A percentile compares a stretch with the other conserved stretches of the same genome.
phyloP scores from a whole-genome alignment of 2,797 vertebrate genomes.

The Chiroxiphia lanceolata region DNA sequence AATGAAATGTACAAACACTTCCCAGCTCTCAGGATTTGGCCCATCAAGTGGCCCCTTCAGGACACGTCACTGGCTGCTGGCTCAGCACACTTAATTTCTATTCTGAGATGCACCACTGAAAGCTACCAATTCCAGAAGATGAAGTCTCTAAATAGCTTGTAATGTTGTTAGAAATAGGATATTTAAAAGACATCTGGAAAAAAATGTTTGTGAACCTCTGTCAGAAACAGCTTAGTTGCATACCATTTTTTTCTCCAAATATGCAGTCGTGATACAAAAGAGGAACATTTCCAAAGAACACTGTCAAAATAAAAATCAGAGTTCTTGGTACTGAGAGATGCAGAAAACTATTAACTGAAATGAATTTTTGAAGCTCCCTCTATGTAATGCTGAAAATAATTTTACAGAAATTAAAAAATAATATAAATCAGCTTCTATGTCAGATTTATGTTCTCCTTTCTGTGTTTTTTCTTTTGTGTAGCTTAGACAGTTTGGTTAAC shows the following conservation, averaged over 20 bases:
- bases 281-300: not conserved
- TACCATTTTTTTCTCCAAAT: not conserved
- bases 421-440: not conserved
- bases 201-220: not conserved
- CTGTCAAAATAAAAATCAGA: not conserved
- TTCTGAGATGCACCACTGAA: conserved; percentile 10
- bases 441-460: not conserved
- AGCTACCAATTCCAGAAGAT: not conserved
- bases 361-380: not conserved
- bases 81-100: not conserved
- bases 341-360: not conserved
- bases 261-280: not conserved
- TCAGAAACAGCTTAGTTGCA: not conserved
- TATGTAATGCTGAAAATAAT: not conserved
- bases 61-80: not conserved
- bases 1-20: not conserved
- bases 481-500: not conserved
- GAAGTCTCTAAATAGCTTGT: not conserved
- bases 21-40: not conserved
- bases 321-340: not conserved
- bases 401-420: not conserved
- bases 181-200: conserved; percentile 20
- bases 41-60: conserved; percentile 12
- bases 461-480: not conserved
- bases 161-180: not conserved